phyloP scores from a whole-genome alignment of 2,888 invertebrate species.

The Lycophotia porphyrea region DNA sequence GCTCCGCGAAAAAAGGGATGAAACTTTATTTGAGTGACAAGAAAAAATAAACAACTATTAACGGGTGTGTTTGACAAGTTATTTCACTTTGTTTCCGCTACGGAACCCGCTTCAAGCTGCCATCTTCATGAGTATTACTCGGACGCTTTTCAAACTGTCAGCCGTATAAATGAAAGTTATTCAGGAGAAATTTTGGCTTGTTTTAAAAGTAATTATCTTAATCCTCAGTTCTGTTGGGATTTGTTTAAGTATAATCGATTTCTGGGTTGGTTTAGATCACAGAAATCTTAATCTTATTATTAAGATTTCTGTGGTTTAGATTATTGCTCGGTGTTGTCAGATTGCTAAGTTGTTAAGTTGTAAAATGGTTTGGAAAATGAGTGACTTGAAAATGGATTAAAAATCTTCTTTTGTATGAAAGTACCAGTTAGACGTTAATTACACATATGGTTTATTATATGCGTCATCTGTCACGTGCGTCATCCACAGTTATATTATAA shows the following conservation, averaged over 20 bases:
- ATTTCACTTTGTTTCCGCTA: conserved; percentile 64
- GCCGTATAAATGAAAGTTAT: conserved; percentile 44
- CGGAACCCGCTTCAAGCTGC: conserved; percentile 65
- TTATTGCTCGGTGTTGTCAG: neutral
- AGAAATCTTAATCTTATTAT: too few species aligned
- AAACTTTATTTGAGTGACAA: conserved; percentile 39
- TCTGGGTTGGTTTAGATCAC: neutral
- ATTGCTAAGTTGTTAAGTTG: neutral
- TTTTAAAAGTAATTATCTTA: conserved; percentile 49
- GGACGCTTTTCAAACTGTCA: conserved; percentile 59
- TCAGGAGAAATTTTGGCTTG: conserved; percentile 36
- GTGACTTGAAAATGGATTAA: neutral
- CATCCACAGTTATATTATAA: neutral
- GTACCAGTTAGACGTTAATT: neutral
- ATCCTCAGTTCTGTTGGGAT: neutral
- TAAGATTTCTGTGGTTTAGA: too few species aligned
- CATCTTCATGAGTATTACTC: conserved; percentile 61
- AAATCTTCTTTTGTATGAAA: neutral
- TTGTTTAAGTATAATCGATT: conserved; percentile 12
- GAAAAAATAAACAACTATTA: conserved; percentile 60
- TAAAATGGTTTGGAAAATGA: neutral
- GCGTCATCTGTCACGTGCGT: neutral
- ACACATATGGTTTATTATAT: neutral
- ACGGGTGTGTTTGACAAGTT: conserved; percentile 65
- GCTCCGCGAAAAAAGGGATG: conserved; percentile 16